Conservation (phyloP, 2,888 invertebrate genomes). For the Monopis laevigella region DNA sequence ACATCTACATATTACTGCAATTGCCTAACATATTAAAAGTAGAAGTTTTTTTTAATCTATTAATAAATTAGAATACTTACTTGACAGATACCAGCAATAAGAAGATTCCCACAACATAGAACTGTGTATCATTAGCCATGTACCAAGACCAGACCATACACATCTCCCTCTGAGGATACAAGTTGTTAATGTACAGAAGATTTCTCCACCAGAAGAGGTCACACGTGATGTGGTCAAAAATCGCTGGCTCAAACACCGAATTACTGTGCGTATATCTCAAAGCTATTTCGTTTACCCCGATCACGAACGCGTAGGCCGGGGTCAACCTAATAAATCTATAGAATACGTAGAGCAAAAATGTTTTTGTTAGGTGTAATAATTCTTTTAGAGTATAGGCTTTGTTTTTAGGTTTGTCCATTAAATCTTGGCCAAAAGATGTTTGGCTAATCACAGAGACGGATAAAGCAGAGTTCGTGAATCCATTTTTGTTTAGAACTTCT, state of each 20-base stretch:
- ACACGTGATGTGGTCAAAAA: slow-evolving; percentile 77
- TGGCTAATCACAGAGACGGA: slow-evolving; percentile 50
- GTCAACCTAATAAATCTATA: slow-evolving; percentile 77
- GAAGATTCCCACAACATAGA: slow-evolving; percentile 75
- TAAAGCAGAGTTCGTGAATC: slow-evolving; percentile 49
- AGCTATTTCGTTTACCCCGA: slow-evolving; percentile 77
- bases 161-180: slow-evolving; percentile 78
- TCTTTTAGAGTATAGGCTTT: slow-evolving; percentile 43
- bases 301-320: slow-evolving; percentile 83
- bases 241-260: slow-evolving; percentile 78
- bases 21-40: no score
- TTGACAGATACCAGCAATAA: slow-evolving; percentile 73
- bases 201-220: slow-evolving; percentile 86
- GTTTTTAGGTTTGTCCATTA: slow-evolving; percentile 41
- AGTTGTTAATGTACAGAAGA: slow-evolving; percentile 82
- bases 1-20: no score
- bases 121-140: slow-evolving; percentile 83
- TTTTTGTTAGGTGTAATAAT: slow-evolving; percentile 42
- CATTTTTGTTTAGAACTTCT: slow-evolving; percentile 50
- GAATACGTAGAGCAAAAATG: slow-evolving; percentile 56
- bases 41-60: no score
- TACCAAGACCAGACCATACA: slow-evolving; percentile 89
- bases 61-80: slow-evolving; percentile 48
- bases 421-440: slow-evolving; percentile 52
- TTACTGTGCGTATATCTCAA: slow-evolving; percentile 76